Conservation (phyloP, 2,113 vertebrate genomes). For the Pluvialis apricaria region DNA sequence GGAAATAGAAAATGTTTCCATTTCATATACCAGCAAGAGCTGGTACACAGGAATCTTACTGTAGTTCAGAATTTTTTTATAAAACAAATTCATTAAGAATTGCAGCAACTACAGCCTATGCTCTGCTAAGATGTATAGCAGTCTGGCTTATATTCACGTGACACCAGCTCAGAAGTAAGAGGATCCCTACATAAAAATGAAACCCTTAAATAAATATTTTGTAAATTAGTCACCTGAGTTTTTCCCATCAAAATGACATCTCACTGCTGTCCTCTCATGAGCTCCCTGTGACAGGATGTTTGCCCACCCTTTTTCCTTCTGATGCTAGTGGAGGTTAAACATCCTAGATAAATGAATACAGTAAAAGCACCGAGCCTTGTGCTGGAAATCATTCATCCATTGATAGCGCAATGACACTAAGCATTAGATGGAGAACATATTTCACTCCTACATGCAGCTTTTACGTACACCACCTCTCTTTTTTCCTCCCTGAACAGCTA, state of each 20-base stretch:
- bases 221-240: background rate
- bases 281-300: background rate
- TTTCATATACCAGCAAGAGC: background rate
- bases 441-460: constrained; percentile 14
- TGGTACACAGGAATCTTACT: background rate
- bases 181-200: background rate
- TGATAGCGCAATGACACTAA: background rate
- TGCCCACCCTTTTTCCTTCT: background rate
- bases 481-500: background rate
- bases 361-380: background rate
- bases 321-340: background rate
- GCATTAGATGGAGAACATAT: constrained; percentile 11
- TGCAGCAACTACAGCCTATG: background rate
- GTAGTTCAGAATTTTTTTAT: background rate
- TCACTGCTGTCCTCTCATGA: fast-evolving
- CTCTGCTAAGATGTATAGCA: background rate
- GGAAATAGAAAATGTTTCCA: background rate
- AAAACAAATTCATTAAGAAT: background rate
- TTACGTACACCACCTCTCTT: background rate
- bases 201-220: background rate
- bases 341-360: background rate
- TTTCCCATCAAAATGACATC: background rate
- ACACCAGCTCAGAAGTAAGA: background rate
- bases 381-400: constrained; percentile 19
- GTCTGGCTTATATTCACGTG: background rate